Base-by-base conservation (phyloP, 2,888 invertebrate genomes). In the Abrostola triplasia region DNA sequence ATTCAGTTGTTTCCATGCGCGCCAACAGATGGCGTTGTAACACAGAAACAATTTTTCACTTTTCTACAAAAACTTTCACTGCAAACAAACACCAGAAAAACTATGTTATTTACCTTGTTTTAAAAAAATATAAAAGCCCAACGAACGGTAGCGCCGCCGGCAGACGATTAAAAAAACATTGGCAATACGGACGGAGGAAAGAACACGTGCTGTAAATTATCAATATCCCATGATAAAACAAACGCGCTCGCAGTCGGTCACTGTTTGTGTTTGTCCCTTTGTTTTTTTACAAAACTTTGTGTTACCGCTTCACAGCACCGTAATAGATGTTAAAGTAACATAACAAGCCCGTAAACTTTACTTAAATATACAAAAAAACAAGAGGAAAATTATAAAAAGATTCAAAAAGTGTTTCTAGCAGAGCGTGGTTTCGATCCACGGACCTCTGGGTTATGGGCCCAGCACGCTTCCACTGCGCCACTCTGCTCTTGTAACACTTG, bases 391-490 rank as follows among this genome's bases (percentile, higher is more conserved):
- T 13, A 1, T 7, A 10, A 13, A 35, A 55, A 61, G 61, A 70
- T 11, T 6, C 73, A 86, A 84, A 86, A 82, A 78, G 38, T n/a
- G n/a, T 0, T 41, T 50, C 6, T 96, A 96, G 96, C 96, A 96
- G 96, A 96, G 96, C 97, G 96, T 97, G 96, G 97, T 97, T 97
- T 97, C 97, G 96, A 96, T 97, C 97, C 96, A 97, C 97, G 97
- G 97, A 97, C 96, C 97, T 97, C 97, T 97, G 97, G 96, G 96
- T 96, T 96, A 96, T 96, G 96, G 96, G 96, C 96, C 96, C 96
- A 96, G 96, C 96, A 96, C 96, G 96, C 96, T 96, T 96, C 96
- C 96, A 96, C 96, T 96, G 96, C 96, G 96, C 96, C 96, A 96
- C 96, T 96, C 96, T 96, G 89, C 88, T 89, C 55, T 5, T 83